Conservation (phyloP, 35 echinoderm and acorn worm species). For the Lytechinus variegatus region DNA sequence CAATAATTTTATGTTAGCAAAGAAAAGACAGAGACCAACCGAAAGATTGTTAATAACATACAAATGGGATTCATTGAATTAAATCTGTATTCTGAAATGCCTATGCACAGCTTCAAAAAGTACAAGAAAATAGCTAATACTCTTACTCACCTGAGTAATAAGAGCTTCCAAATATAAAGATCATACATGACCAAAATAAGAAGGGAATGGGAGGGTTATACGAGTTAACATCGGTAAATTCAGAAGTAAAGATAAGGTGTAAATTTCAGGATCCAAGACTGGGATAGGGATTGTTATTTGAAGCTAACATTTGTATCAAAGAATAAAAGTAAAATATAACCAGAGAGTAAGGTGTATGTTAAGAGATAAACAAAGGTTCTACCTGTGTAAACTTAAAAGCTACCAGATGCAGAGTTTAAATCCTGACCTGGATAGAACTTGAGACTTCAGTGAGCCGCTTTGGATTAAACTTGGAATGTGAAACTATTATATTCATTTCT, state of each 20-base stretch:
- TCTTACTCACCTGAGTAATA: no score
- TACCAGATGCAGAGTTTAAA: neutral
- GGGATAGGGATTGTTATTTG: no score
- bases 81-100: neutral
- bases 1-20: neutral
- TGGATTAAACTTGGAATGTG: conserved; percentile 9
- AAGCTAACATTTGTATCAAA: no score
- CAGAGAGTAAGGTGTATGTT: neutral
- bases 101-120: neutral
- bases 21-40: neutral
- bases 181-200: no score
- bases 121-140: no score
- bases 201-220: no score
- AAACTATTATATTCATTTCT: neutral
- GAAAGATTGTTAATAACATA: neutral
- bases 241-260: no score
- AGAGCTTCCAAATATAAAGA: no score
- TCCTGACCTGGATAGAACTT: conserved; percentile 10
- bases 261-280: no score
- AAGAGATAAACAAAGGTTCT: neutral
- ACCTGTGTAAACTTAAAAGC: neutral
- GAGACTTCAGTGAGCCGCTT: neutral
- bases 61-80: no score
- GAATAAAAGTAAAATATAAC: no score
- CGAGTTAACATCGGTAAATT: no score